Conservation (phyloP, 2,797 vertebrate genomes). For the Ibycter americanus region DNA sequence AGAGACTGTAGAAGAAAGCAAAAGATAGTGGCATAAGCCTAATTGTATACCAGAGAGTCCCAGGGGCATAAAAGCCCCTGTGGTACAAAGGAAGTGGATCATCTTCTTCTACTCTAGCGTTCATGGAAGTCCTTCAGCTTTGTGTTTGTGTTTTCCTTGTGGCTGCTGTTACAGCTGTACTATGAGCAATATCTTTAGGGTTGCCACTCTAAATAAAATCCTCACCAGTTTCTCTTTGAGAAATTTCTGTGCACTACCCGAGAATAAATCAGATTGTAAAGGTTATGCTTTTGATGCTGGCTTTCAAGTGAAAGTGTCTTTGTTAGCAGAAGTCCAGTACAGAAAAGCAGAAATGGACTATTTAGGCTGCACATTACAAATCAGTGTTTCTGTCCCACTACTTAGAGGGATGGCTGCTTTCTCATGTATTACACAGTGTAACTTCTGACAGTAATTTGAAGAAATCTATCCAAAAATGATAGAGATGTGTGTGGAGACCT, state of each 20-base stretch:
- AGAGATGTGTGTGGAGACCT: background rate
- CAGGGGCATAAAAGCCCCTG: background rate
- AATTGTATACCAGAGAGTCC: background rate
- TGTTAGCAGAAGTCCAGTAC: background rate
- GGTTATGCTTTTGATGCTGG: background rate
- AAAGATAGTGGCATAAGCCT: background rate
- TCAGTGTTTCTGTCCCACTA: background rate
- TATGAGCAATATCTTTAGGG: background rate
- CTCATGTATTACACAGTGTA: background rate
- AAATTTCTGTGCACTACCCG: background rate
- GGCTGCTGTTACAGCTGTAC: background rate
- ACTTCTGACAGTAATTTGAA: background rate
- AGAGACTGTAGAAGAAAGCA: background rate
- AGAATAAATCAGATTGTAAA: background rate
- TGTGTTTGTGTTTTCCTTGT: background rate
- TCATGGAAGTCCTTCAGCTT: background rate
- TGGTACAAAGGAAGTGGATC: background rate
- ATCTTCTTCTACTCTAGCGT: background rate
- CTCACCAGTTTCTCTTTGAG: background rate
- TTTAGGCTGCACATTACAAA: background rate
- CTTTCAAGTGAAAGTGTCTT: background rate
- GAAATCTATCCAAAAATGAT: background rate
- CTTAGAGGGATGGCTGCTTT: background rate
- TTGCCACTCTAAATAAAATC: background rate
- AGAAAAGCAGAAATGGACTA: background rate